Conservation (phyloP, 2,797 vertebrate species). For the Accipiter fasciatus region DNA sequence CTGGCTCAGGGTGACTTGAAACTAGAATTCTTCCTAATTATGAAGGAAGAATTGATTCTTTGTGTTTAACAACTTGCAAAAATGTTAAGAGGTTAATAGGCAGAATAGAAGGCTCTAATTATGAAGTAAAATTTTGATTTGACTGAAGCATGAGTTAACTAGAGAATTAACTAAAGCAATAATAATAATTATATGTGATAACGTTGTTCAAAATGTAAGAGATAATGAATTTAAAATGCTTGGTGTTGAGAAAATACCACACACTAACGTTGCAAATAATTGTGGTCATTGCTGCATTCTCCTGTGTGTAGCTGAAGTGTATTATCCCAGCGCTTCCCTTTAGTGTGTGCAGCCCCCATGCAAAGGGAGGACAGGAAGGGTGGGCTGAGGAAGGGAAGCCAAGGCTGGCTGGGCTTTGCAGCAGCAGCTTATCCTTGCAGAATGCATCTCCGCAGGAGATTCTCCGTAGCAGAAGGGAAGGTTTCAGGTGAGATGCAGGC, state of each 20-base stretch:
- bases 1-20: background rate
- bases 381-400: no score
- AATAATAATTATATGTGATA: background rate
- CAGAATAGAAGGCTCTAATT: constrained; percentile 20
- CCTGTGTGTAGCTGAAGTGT: no score
- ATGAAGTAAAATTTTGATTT: constrained; percentile 6
- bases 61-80: background rate
- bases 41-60: background rate
- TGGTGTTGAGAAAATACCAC: background rate
- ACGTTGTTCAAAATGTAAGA: background rate
- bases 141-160: constrained; percentile 2
- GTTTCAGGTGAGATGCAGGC: background rate
- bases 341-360: fast-evolving
- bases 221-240: background rate
- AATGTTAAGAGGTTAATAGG: constrained; percentile 18
- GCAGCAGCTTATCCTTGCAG: background rate
- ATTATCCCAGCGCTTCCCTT: background rate
- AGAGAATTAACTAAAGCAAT: constrained; percentile 29
- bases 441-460: background rate
- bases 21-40: background rate
- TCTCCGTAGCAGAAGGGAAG: background rate
- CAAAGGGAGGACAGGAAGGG: background rate
- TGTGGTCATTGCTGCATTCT: background rate
- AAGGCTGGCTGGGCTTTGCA: background rate
- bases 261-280: background rate